Evolutionary conservation across 2,888 invertebrate species (phyloP).

Genomic region (Gisinianus flammeolus): DNA sequence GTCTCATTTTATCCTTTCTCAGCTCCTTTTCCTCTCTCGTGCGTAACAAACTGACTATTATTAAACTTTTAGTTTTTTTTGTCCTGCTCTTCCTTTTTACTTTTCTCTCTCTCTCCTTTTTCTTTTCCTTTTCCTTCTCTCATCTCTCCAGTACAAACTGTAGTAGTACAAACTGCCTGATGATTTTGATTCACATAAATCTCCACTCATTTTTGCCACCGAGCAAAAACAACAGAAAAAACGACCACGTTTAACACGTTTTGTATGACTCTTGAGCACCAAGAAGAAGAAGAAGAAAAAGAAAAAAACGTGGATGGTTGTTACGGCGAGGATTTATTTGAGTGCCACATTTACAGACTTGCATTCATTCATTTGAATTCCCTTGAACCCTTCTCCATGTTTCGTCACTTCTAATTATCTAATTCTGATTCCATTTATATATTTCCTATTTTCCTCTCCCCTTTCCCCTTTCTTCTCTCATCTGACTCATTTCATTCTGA

Average conservation of each 20-base stretch:
- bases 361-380: no score
- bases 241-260: constrained; percentile 22
- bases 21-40: neutral
- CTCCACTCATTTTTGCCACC: constrained; percentile 10
- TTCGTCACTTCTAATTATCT: no score
- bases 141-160: neutral
- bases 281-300: no score
- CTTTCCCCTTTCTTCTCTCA: no score
- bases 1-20: neutral
- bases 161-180: neutral
- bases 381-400: no score
- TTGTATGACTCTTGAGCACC: no score
- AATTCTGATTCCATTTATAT: no score
- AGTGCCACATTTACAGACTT: no score
- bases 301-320: no score
- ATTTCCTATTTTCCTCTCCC: no score
- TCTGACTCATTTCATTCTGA: no score
- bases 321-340: no score
- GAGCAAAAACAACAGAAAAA: constrained; percentile 19
- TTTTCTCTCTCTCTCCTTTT: neutral
- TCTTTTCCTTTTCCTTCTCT: neutral
- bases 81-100: neutral
- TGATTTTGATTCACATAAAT: constrained; percentile 47
- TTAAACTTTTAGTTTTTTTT: neutral
- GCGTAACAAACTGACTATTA: neutral